A percentile compares a stretch with the other conserved stretches of the same genome.
phyloP scores from a whole-genome alignment of 1,140 invertebrate genomes.

The Neotoxoptera formosana region DNA sequence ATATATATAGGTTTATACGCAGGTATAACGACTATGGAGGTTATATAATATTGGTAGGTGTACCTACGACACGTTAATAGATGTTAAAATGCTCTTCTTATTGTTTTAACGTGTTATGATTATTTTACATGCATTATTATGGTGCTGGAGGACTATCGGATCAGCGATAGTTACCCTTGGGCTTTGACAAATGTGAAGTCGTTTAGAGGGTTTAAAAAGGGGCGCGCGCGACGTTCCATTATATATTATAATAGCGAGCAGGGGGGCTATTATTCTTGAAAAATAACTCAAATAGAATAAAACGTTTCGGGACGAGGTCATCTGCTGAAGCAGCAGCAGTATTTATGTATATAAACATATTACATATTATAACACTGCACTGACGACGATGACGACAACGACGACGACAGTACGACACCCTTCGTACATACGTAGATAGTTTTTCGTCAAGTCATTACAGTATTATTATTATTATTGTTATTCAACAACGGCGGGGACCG shows the following conservation, averaged over 20 bases:
- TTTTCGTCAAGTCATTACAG: neutral
- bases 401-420: neutral
- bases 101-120: slow-evolving; percentile 33
- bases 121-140: neutral
- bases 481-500: neutral
- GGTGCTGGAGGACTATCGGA: neutral
- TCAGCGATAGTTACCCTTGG: slow-evolving; percentile 11
- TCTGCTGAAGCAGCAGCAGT: neutral
- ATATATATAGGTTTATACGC: neutral
- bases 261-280: slow-evolving; percentile 31
- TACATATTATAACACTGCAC: neutral
- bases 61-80: slow-evolving; percentile 1
- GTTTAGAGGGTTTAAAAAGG: slow-evolving; percentile 30
- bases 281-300: slow-evolving; percentile 34
- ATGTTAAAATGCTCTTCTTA: slow-evolving; percentile 38
- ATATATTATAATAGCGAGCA: neutral
- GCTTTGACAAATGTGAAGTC: slow-evolving; percentile 42
- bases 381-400: neutral
- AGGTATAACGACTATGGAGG: neutral
- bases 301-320: slow-evolving; percentile 37
- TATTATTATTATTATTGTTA: neutral
- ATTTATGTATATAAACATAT: neutral
- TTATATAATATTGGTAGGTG: neutral
- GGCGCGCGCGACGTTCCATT: neutral
- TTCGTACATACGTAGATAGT: neutral